A percentile compares a stretch with the other conserved stretches of the same genome.
Conservation (phyloP, 1,140 invertebrate species). For the Lasioglossum baleicum region DNA sequence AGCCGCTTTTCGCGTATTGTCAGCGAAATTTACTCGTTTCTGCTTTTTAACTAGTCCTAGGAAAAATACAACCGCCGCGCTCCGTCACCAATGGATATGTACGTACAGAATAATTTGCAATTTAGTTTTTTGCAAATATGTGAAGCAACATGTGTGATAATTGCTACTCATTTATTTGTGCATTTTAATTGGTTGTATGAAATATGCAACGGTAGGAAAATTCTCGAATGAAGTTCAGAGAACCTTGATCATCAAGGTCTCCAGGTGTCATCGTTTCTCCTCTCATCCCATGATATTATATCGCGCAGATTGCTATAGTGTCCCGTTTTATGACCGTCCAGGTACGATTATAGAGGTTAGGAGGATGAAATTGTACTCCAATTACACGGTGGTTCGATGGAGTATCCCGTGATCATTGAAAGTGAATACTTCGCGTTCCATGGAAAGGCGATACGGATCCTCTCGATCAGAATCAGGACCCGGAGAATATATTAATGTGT, state of each 20-base stretch:
- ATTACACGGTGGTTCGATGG: neutral
- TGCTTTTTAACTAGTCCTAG: neutral
- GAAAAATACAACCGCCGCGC: no score
- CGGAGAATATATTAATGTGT: neutral
- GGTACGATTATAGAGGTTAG: neutral
- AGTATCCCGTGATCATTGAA: neutral
- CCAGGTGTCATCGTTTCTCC: neutral
- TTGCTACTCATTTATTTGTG: no score
- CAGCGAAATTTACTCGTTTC: neutral
- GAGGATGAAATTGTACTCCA: constrained; percentile 5
- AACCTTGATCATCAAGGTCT: neutral
- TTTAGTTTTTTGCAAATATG: no score
- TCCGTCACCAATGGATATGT: no score
- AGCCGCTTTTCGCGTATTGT: neutral
- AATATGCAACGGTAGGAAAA: no score
- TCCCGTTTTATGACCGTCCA: neutral
- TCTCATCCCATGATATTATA: neutral
- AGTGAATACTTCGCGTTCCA: neutral
- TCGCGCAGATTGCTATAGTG: neutral
- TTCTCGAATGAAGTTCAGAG: neutral
- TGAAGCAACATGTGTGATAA: no score
- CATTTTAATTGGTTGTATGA: no score
- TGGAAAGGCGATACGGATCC: neutral
- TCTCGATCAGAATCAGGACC: no score
- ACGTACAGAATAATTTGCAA: no score